A percentile compares a stretch with the other conserved stretches of the same genome.
These are phyloP conservation scores for Lerema accius DNA, from an alignment of 1,140 invertebrate genomes.

Conservation along the genomic window DNA sequence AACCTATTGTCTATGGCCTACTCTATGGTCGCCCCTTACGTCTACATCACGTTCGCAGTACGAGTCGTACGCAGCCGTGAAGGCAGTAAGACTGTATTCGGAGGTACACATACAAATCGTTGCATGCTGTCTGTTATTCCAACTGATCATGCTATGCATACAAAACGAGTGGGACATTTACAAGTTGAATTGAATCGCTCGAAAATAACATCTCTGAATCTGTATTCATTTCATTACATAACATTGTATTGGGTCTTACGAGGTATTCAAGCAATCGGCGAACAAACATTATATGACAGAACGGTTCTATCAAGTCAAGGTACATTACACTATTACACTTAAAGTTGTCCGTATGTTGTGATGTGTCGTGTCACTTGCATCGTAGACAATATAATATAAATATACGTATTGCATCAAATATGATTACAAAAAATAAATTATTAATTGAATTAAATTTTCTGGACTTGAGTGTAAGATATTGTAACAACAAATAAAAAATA, in stretches of 20 bases:
- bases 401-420: background rate
- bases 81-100: slow-evolving; percentile 39
- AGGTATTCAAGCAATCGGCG: slow-evolving; percentile 2
- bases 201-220: slow-evolving; percentile 21
- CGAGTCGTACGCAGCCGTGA: slow-evolving; percentile 38
- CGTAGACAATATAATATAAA: background rate
- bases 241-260: slow-evolving; percentile 5
- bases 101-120: slow-evolving; percentile 9
- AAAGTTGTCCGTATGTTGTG: slow-evolving; percentile 12
- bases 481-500: too few relatives aligned
- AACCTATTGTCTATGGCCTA: background rate
- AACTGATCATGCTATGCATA: slow-evolving; percentile 4
- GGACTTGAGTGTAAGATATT: too few relatives aligned
- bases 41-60: slow-evolving; percentile 40
- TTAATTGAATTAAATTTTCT: too few relatives aligned
- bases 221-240: slow-evolving; percentile 12
- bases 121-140: slow-evolving; percentile 25
- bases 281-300: slow-evolving; percentile 14
- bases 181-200: slow-evolving; percentile 21
- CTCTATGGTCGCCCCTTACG: slow-evolving; percentile 24
- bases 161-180: slow-evolving; percentile 17
- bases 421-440: too few relatives aligned
- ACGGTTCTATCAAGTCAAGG: slow-evolving; percentile 9
- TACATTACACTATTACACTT: slow-evolving; percentile 2
- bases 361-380: slow-evolving; percentile 7